Conservation (phyloP, 1,140 invertebrate genomes). For the Armadillidium nasatum region DNA sequence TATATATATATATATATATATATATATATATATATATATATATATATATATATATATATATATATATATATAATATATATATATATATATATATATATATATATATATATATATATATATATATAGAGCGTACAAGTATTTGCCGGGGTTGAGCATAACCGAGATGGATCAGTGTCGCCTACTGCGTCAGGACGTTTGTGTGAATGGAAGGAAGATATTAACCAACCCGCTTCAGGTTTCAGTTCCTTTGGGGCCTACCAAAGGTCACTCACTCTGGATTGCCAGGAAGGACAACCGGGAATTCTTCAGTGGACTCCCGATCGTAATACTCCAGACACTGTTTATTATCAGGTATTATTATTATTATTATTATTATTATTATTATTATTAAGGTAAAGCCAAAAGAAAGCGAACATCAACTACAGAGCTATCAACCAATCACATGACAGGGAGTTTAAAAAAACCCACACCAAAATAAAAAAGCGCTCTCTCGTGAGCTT, state of each 20-base stretch:
- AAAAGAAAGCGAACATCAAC: too few relatives aligned
- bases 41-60: slow-evolving; percentile 14
- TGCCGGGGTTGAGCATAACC: slow-evolving; percentile 65
- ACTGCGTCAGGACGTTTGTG: slow-evolving; percentile 74
- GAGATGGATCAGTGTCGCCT: slow-evolving; percentile 62
- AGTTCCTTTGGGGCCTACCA: slow-evolving; percentile 84
- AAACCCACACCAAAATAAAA: too few relatives aligned
- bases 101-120: slow-evolving; percentile 12
- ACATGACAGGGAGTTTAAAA: too few relatives aligned
- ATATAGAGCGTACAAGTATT: slow-evolving; percentile 70
- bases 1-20: slow-evolving; percentile 10
- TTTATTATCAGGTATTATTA: slow-evolving; percentile 67
- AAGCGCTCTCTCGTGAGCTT: too few relatives aligned
- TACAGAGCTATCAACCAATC: too few relatives aligned
- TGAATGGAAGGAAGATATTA: slow-evolving; percentile 73
- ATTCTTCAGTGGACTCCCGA: slow-evolving; percentile 80
- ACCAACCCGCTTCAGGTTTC: slow-evolving; percentile 66
- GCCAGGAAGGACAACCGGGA: slow-evolving; percentile 76
- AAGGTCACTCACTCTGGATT: slow-evolving; percentile 70
- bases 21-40: slow-evolving; percentile 12
- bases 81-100: slow-evolving; percentile 12
- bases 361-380: too few relatives aligned
- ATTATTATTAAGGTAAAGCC: too few relatives aligned
- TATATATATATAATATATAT: slow-evolving; percentile 9
- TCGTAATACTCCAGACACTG: slow-evolving; percentile 67